phyloP scores from a whole-genome alignment of 2,888 invertebrate species.

The Choreutis nemorana region DNA sequence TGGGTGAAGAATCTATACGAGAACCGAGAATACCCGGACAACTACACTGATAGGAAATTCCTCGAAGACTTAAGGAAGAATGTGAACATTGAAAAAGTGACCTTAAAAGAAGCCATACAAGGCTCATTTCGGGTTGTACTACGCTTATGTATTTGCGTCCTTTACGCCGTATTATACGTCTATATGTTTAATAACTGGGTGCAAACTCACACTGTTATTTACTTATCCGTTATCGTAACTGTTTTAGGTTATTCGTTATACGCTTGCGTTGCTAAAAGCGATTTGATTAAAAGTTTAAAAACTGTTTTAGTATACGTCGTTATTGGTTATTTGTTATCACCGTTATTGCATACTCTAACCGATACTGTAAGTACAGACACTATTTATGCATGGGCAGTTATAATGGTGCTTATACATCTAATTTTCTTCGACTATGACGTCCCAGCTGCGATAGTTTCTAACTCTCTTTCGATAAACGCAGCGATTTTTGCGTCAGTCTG shows the following conservation, averaged over 20 bases:
- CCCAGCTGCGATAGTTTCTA: slow-evolving; percentile 87
- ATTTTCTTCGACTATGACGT: slow-evolving; percentile 94
- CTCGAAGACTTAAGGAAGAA: slow-evolving; percentile 86
- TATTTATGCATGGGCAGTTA: slow-evolving; percentile 90
- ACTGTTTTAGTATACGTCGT: slow-evolving; percentile 83
- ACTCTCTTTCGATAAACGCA: slow-evolving; percentile 91
- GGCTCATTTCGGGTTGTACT: slow-evolving; percentile 83
- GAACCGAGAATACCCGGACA: slow-evolving; percentile 87
- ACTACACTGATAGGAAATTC: slow-evolving; percentile 90
- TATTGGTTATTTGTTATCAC: slow-evolving; percentile 90
- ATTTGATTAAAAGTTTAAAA: slow-evolving; percentile 69
- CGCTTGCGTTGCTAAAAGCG: slow-evolving; percentile 31
- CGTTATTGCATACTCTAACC: slow-evolving; percentile 91
- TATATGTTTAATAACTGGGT: slow-evolving; percentile 75
- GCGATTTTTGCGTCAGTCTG: slow-evolving; percentile 96
- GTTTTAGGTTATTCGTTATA: slow-evolving; percentile 71
- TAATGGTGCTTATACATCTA: slow-evolving; percentile 88
- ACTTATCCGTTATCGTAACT: slow-evolving; percentile 62
- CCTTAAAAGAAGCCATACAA: slow-evolving; percentile 71
- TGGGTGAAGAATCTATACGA: slow-evolving; percentile 94
- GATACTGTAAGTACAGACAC: slow-evolving; percentile 98
- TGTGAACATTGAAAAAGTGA: slow-evolving; percentile 78
- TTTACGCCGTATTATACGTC: slow-evolving; percentile 77
- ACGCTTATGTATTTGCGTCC: slow-evolving; percentile 78
- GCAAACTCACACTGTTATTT: slow-evolving; percentile 70